Evolutionary conservation across 2,113 vertebrate species (phyloP).

Genomic region (Eidolon helvum): DNA sequence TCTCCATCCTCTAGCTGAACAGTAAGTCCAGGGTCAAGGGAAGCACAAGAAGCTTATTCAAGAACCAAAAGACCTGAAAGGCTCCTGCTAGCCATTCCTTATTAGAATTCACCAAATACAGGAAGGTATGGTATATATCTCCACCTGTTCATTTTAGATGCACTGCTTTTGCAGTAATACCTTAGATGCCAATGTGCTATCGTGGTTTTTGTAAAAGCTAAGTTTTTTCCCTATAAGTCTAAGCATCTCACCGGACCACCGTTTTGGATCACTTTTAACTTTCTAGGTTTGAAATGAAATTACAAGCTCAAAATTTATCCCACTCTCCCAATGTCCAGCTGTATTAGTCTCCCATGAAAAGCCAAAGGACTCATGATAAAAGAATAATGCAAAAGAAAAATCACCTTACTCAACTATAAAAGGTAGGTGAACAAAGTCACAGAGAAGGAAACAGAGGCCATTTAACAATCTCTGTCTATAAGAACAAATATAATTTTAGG

Average conservation of each 20-base stretch:
- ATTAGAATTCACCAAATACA: neutral
- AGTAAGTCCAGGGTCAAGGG: neutral
- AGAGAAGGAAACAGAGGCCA: neutral
- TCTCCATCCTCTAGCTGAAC: neutral
- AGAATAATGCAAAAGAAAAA: constrained; percentile 26
- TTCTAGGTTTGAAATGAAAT: constrained; percentile 51
- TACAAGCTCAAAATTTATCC: neutral
- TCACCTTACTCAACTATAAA: neutral
- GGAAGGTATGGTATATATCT: neutral
- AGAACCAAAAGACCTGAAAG: neutral
- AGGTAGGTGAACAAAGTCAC: neutral
- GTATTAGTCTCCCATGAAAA: neutral
- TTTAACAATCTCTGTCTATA: constrained; percentile 22
- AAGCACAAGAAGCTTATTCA: neutral
- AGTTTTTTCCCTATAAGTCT: neutral
- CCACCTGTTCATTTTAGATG: neutral
- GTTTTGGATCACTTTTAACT: neutral
- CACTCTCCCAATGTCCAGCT: neutral
- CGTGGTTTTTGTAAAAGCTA: neutral
- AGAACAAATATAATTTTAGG: neutral
- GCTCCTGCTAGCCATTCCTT: neutral
- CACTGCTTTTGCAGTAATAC: neutral
- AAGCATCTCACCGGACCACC: neutral
- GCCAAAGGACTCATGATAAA: neutral
- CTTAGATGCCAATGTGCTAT: neutral